Evolutionary conservation across 2,113 vertebrate genomes (phyloP), one percentile per base, ranked within the genome.

Genomic region (Otocyon megalotis): DNA sequence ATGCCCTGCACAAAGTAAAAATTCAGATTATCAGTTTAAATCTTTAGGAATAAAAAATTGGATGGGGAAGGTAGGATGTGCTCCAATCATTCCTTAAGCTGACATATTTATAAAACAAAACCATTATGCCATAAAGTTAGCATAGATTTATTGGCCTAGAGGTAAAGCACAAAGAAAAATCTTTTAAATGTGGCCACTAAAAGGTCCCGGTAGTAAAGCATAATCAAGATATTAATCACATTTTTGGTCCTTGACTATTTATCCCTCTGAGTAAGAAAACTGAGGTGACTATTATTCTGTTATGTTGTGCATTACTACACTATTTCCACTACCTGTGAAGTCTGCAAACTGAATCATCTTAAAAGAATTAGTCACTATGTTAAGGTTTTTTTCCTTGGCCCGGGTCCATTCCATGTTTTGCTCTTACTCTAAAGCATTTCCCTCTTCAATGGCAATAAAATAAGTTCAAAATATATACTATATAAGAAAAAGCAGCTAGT

Each of bases 321-420:
- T 84, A 1, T 98, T 96, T 97, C 97, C 93, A 95, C 90, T 94
- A 94, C 95, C 93, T 96, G 96, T 82, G 95, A 76, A 88, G 90
- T 93, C 95, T 92, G 72, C 26, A 63, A 95, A 62, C 83, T 81
- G 91, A 90, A 83, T 95, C 93, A 87, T 90, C 91, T 94, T 11
- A 93, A 91, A 97, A 89, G 95, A 96, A 92, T 96, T 89, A 87
- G 97, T 96, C 96, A 92, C 95, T 85, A 48, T n/a, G 80, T 56
- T 92, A 48, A 81, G 69, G 2, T 5, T 90, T 83, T 65, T 96
- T 95, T 67, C 28, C 77, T 85, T 91, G 97, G 85, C 93, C 60
- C 7, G 4, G 67, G 43, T 93, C 81, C 94, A 92, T 65, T 37
- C 43, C 8, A 10, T 56, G 54, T 93, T 96, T 93, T 76, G 67